Evolutionary conservation across 2,888 invertebrate species (phyloP).

Genomic region (Eustalomyia histrio): DNA sequence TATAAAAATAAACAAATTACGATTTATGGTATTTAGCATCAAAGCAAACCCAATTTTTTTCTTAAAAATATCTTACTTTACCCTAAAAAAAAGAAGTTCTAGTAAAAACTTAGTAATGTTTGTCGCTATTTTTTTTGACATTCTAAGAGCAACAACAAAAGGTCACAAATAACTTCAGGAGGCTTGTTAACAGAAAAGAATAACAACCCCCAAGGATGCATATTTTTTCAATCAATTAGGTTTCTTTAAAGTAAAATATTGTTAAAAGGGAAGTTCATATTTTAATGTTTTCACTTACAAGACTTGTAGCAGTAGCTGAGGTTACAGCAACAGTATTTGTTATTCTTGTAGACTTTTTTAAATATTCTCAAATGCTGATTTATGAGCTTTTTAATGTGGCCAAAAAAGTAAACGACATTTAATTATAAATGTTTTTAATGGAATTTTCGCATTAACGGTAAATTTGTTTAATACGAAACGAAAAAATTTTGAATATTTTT

Average conservation of each 20-base stretch:
- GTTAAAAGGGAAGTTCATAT: conserved; percentile 54
- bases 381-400: conserved; percentile 78
- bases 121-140: conserved; percentile 70
- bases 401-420: conserved; percentile 79
- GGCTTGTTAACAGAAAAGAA: conserved; percentile 48
- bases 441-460: conserved; percentile 78
- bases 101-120: conserved; percentile 33
- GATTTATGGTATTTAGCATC: conserved; percentile 68
- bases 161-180: conserved; percentile 63
- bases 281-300: conserved; percentile 1
- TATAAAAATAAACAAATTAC: conserved; percentile 66
- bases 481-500: conserved; percentile 42
- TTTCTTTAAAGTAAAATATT: conserved; percentile 73
- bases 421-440: conserved; percentile 78
- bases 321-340: background rate
- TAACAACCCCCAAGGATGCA: conserved; percentile 70
- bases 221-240: conserved; percentile 77
- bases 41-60: conserved; percentile 33
- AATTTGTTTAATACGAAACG: conserved; percentile 64
- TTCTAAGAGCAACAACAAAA: conserved; percentile 65
- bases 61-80: conserved; percentile 19
- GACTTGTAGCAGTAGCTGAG: background rate
- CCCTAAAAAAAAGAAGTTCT: background rate
- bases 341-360: conserved; percentile 21
- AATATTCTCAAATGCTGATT: conserved; percentile 73